Evolutionary conservation across 2,888 invertebrate species (phyloP).

Genomic region (Calameuta idolon): DNA sequence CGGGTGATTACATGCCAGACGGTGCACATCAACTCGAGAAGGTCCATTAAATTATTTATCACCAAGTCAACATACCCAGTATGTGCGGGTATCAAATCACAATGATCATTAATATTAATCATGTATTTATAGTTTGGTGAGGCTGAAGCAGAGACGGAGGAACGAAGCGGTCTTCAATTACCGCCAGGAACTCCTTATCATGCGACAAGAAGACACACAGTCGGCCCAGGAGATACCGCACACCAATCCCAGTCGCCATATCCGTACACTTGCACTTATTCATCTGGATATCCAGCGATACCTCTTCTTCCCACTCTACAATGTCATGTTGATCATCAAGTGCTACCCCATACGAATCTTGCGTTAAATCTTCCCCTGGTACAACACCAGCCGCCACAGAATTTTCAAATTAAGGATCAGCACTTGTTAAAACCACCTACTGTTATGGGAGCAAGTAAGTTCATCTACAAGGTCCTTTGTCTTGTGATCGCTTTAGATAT

Average conservation of each 20-base stretch:
- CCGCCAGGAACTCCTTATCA: constrained; percentile 66
- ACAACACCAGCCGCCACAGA: constrained; percentile 85
- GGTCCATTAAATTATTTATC: constrained; percentile 58
- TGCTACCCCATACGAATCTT: constrained; percentile 84
- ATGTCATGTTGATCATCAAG: constrained; percentile 67
- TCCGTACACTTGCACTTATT: constrained; percentile 58
- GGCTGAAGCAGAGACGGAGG: constrained; percentile 66
- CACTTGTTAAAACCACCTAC: constrained; percentile 94
- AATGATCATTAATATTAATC: constrained; percentile 3
- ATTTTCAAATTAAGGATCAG: constrained; percentile 92
- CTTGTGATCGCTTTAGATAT: constrained; percentile 13
- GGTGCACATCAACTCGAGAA: constrained; percentile 73
- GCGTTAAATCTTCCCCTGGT: constrained; percentile 86
- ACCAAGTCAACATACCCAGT: neutral
- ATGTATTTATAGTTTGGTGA: constrained; percentile 67
- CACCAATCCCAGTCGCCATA: constrained; percentile 73
- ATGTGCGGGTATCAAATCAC: neutral
- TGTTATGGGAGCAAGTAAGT: constrained; percentile 84
- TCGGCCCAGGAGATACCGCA: constrained; percentile 91
- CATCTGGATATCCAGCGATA: constrained; percentile 53
- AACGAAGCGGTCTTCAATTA: constrained; percentile 57
- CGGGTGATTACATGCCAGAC: constrained; percentile 65
- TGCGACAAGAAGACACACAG: constrained; percentile 88
- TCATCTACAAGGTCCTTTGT: constrained; percentile 25
- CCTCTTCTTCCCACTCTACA: constrained; percentile 55